Evolutionary conservation across 2,113 vertebrate genomes (phyloP), one percentile per base, ranked within the genome.

Genomic region (Lepus timidus): DNA sequence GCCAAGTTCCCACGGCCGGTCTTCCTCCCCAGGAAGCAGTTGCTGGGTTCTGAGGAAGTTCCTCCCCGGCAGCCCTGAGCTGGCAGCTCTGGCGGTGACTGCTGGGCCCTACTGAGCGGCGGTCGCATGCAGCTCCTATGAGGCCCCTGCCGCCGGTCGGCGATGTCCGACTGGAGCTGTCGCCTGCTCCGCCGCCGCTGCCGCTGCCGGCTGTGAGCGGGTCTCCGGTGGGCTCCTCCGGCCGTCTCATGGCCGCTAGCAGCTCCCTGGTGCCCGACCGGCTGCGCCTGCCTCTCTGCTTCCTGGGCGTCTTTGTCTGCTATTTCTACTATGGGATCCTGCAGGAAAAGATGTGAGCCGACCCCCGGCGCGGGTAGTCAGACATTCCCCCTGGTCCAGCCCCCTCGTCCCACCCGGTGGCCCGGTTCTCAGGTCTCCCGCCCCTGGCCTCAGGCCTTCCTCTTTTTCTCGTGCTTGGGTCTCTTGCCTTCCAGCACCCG

Each of bases 311-410:
- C 93, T 99, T 99, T 94, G 98, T 99, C 29, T 99, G 99, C 89
- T 99, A 99, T 96, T 99, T 99, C 97, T 99, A 99, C 98, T 99
- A 99, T 95, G 99, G 99, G n/a, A 99, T 99, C 90, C 97, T 99
- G 31, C 99, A 99, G 97, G 99, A 99, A 96, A 99, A 98, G 6
- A 99, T 99, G 99, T 99, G 95, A 99, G 99, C 98, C 61, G 68
- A 65, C 68, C 58, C 88, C 85, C 4, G 12, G 81, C 68, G 51
- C 55, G 23, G n/a, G 70, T 62, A 22, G 36, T 13, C 92, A 9
- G 58, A 27, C 52, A 8, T 6, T 1, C 12, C 58, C 39, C 39
- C 20, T 25, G 0, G 1, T 16, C 64, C 55, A 4, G 7, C 14
- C 0, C 3, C 36, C 13, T 9, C n/a, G 19, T 33, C 62, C 36